A percentile compares a stretch with the other conserved stretches of the same genome.
These are phyloP conservation scores for Oceanodroma tethys DNA, from an alignment of 2,113 vertebrate species.

Conservation along the genomic window DNA sequence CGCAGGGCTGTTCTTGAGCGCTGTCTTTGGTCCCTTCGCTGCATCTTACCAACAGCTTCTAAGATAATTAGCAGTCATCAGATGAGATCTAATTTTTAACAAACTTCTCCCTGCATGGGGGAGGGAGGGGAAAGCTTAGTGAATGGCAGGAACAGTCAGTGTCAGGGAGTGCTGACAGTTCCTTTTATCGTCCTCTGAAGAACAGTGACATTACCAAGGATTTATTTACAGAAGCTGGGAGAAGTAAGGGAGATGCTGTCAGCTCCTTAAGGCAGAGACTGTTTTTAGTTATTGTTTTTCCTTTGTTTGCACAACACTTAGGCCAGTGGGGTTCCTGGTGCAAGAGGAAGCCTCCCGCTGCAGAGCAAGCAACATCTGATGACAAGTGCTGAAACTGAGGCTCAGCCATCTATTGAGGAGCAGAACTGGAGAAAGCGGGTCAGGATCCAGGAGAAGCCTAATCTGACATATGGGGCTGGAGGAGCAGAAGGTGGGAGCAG, in stretches of 20 bases:
- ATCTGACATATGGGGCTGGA: not conserved
- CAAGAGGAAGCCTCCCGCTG: not conserved
- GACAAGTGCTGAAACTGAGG: not conserved
- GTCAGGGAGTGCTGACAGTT: not conserved
- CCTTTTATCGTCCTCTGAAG: not conserved
- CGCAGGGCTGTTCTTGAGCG: not conserved
- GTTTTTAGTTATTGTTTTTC: not conserved
- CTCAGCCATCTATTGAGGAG: not conserved
- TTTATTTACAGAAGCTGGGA: constrained; percentile 45
- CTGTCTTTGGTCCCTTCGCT: not conserved
- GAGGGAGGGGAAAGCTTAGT: not conserved
- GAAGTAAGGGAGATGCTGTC: constrained; percentile 11
- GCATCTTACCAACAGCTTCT: not conserved
- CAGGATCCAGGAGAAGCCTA: not conserved
- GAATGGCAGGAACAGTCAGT: not conserved
- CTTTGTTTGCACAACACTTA: not conserved
- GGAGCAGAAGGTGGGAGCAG: not conserved
- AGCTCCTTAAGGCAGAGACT: constrained; percentile 2
- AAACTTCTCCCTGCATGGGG: not conserved
- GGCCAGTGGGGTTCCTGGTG: not conserved
- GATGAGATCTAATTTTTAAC: constrained; percentile 26
- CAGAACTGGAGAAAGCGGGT: not conserved
- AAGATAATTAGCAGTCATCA: constrained; percentile 11
- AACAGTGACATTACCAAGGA: not conserved
- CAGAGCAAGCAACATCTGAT: not conserved